phyloP scores from a whole-genome alignment of 2,888 invertebrate genomes.

The Zelleria hepariella region DNA sequence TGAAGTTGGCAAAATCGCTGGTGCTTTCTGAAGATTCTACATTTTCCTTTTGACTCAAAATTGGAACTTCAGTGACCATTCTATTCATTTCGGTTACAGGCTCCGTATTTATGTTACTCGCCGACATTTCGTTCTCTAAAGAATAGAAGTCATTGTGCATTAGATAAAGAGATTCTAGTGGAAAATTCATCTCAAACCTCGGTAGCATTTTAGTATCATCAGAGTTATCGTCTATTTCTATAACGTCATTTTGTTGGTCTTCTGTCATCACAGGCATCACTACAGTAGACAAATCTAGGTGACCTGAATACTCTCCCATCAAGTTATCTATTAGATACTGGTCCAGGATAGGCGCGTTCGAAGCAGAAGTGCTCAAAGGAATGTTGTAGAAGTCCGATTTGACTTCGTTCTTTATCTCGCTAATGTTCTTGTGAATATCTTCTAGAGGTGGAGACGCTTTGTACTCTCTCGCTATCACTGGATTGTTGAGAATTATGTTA shows the following conservation, averaged over 20 bases:
- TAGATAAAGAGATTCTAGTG: constrained; percentile 51
- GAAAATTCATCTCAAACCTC: constrained; percentile 57
- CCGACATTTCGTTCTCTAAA: constrained; percentile 47
- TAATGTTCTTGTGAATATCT: constrained; percentile 60
- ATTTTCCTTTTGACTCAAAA: constrained; percentile 43
- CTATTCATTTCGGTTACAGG: constrained; percentile 43
- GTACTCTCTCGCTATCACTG: constrained; percentile 46
- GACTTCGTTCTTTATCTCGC: constrained; percentile 59
- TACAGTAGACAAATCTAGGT: constrained; percentile 46
- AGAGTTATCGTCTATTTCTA: constrained; percentile 64
- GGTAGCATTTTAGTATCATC: constrained; percentile 59
- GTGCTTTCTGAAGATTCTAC: constrained; percentile 24
- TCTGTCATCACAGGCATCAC: constrained; percentile 44
- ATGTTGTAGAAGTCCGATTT: constrained; percentile 60
- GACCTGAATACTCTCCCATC: constrained; percentile 49
- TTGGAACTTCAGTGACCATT: constrained; percentile 48
- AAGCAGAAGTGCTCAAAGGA: constrained; percentile 33
- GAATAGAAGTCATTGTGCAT: constrained; percentile 65
- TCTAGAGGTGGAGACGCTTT: constrained; percentile 62
- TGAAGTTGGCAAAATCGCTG: constrained; percentile 42
- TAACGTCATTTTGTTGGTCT: constrained; percentile 52
- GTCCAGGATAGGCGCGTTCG: constrained; percentile 50
- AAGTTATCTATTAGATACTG: constrained; percentile 59
- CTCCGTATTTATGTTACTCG: constrained; percentile 31
- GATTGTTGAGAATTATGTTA: constrained; percentile 38